Base-by-base conservation (phyloP, 2,797 vertebrate genomes). In the Apogon talboti region DNA sequence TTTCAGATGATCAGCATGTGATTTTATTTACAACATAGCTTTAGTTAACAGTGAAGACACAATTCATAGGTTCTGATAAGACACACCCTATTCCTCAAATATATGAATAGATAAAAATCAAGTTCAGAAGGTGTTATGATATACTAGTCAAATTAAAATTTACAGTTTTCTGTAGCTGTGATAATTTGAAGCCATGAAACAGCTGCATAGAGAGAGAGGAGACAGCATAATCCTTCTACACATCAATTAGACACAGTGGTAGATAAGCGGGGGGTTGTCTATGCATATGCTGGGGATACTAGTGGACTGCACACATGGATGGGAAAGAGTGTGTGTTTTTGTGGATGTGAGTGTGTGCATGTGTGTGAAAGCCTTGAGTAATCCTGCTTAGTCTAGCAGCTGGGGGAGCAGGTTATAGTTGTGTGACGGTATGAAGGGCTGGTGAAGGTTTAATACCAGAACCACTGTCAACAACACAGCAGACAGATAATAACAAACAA, bases 331-430 rank as follows among this genome's bases (percentile, higher is more conserved):
- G 57, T 65, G 33, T 45, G 75, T 11, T 43, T 44, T 43, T 61
- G 69, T 63, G 41, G 47, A 13, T 44, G 49, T 37, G 55, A n/a
- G 38, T 57, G 58, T 60, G 46, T 51, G 37, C 50, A 42, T 41
- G 60, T 66, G 48, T 65, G 46, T 16, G 48, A 61, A 62, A 69
- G 77, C 76, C 55, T 73, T 11, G 37, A 66, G 66, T 92, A 90
- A 92, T 91, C 90, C 87, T 52, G 72, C 84, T 88, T 80, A 84
- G 82, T 76, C 77, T 72, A 79, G 81, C 76, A 81, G 81, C 83
- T 82, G 86, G 66, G 79, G 66, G 48, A 77, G 74, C 58, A 69
- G 70, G 60, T 81, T 81, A 81, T 75, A 78, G 66, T 66, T 66
- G 68, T 82, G 66, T 62, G 71, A 71, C 78, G 79, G 71, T 74